Conservation (phyloP, 2,888 invertebrate genomes). For the Atrina japonica region DNA sequence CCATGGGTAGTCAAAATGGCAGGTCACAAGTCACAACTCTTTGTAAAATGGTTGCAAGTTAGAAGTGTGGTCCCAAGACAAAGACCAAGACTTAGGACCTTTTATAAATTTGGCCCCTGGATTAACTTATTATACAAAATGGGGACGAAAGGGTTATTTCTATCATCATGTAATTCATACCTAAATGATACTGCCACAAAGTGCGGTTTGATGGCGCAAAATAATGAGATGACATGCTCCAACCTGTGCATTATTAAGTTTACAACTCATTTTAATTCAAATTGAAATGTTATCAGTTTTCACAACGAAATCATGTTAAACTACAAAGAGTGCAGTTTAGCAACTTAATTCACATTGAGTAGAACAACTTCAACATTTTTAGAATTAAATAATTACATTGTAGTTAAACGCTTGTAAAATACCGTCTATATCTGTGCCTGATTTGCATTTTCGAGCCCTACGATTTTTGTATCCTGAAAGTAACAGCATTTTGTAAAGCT, state of each 20-base stretch:
- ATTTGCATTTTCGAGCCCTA: constrained; percentile 31
- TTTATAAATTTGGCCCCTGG: not conserved
- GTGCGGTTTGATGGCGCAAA: constrained; percentile 35
- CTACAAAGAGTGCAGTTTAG: constrained; percentile 3
- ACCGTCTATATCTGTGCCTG: constrained; percentile 32
- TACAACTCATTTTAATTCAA: no score
- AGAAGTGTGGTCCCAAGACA: no score
- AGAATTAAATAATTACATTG: constrained; percentile 23
- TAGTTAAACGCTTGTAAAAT: constrained; percentile 20
- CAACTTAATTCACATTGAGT: constrained; percentile 5
- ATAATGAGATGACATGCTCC: constrained; percentile 1
- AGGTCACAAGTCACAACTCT: not conserved
- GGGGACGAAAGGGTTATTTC: not conserved
- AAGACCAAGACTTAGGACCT: no score
- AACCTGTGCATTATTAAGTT: constrained; percentile 25
- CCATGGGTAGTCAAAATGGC: no score
- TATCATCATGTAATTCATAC: constrained; percentile 30
- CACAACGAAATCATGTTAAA: constrained; percentile 3
- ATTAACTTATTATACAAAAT: not conserved
- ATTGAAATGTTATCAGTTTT: not conserved
- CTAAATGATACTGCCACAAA: constrained; percentile 48
- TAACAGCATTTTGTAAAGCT: not conserved
- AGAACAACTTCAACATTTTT: constrained; percentile 2
- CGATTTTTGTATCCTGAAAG: constrained; percentile 26
- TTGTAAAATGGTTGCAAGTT: no score